phyloP scores from a whole-genome alignment of 2,797 vertebrate genomes.

The Gadopsis marmoratus region DNA sequence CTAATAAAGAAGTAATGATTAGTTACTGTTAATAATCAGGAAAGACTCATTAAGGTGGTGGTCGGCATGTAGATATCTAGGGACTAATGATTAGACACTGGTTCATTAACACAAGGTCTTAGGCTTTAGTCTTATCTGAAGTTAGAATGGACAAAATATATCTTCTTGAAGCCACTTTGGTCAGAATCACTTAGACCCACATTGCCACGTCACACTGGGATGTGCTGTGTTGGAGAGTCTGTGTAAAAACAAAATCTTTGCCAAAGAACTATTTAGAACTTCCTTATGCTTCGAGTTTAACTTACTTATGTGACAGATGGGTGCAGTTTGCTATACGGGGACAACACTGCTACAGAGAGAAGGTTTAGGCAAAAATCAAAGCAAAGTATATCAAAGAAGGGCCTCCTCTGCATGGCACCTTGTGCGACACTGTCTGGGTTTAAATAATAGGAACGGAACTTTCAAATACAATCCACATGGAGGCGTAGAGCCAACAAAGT shows the following conservation, averaged over 20 bases:
- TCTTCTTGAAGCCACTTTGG: constrained; percentile 18
- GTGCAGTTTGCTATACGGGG: constrained; percentile 54
- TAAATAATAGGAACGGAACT: constrained; percentile 29
- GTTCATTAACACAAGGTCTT: constrained; percentile 16
- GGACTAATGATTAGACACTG: constrained; percentile 6
- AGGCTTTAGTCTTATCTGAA: neutral
- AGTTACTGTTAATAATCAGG: constrained; percentile 20
- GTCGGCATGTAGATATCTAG: constrained; percentile 22
- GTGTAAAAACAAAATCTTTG: constrained; percentile 48
- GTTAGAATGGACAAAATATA: neutral
- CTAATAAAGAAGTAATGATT: constrained; percentile 32
- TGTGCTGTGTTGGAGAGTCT: constrained; percentile 50
- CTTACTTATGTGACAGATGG: constrained; percentile 67
- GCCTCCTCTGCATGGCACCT: constrained; percentile 21
- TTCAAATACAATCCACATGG: constrained; percentile 1
- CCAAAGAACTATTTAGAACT: constrained; percentile 54
- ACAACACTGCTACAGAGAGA: constrained; percentile 21
- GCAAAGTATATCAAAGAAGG: constrained; percentile 45
- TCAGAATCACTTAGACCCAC: constrained; percentile 31
- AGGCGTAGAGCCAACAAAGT: constrained; percentile 17
- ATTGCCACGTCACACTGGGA: constrained; percentile 47
- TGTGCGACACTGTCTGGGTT: constrained; percentile 35
- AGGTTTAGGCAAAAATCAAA: constrained; percentile 61
- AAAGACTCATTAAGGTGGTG: constrained; percentile 17
- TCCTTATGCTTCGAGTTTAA: constrained; percentile 67